These are phyloP conservation scores for Acipenser ruthenus DNA, from an alignment of 2,797 vertebrate species.

Conservation along the genomic window DNA sequence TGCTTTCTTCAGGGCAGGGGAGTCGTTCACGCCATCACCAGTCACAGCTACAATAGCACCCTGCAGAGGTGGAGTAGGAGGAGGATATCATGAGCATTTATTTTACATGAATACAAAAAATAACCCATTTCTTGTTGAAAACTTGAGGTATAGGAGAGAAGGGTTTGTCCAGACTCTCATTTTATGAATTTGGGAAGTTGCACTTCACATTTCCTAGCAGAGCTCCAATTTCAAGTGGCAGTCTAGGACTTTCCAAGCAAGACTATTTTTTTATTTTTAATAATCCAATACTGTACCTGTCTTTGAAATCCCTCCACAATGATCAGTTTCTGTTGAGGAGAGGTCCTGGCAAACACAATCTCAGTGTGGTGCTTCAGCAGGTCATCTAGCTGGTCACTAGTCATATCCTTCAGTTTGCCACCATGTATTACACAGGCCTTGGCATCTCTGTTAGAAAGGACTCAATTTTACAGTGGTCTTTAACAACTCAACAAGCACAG, in stretches of 20 bases:
- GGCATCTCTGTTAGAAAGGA: conserved; percentile 65
- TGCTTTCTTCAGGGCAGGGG: conserved; percentile 91
- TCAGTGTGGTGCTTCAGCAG: conserved; percentile 83
- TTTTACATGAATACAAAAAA: too few species aligned
- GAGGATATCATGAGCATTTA: too few species aligned
- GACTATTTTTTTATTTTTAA: too few species aligned
- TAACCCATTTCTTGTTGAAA: neutral
- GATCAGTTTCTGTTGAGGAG: conserved; percentile 91
- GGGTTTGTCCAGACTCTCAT: too few species aligned
- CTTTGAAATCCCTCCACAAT: conserved; percentile 94
- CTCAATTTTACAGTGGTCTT: too few species aligned
- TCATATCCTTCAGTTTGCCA: conserved; percentile 84
- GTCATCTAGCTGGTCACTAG: conserved; percentile 76
- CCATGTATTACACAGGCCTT: conserved; percentile 94
- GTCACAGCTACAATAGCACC: conserved; percentile 94
- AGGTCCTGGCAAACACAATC: conserved; percentile 93
- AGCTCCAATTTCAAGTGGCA: too few species aligned
- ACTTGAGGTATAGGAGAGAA: too few species aligned
- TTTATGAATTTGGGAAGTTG: too few species aligned
- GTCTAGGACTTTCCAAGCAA: too few species aligned
- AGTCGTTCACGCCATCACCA: conserved; percentile 95
- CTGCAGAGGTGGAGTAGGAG: conserved; percentile 37
- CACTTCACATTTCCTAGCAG: too few species aligned
- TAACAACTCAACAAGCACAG: too few species aligned
- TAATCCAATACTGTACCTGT: conserved; percentile 57